Evolutionary conservation across 1,140 invertebrate species (phyloP).

Genomic region (Heterodera carotae): DNA sequence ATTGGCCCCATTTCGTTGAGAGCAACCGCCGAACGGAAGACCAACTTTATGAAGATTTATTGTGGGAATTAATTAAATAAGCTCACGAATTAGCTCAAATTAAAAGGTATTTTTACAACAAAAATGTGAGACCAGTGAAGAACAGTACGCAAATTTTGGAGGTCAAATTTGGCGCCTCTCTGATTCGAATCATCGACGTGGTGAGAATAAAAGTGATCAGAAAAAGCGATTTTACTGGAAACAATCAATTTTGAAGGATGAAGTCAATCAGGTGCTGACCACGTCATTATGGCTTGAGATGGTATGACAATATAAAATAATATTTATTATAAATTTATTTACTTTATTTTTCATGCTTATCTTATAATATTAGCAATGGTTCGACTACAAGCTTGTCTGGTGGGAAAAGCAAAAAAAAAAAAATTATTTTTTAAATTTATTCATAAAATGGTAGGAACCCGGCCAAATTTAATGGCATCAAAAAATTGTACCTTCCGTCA

Average conservation of each 20-base stretch:
- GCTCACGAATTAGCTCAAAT: not conserved
- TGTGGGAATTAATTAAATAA: slow-evolving; percentile 66
- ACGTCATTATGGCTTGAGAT: slow-evolving; percentile 94
- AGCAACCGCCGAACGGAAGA: slow-evolving; percentile 30
- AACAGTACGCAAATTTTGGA: slow-evolving; percentile 90
- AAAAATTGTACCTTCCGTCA: slow-evolving; percentile 73
- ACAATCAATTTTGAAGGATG: slow-evolving; percentile 73
- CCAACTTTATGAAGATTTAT: slow-evolving; percentile 75
- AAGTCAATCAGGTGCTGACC: slow-evolving; percentile 92
- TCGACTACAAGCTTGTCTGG: slow-evolving; percentile 92
- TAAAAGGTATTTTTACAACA: slow-evolving; percentile 83
- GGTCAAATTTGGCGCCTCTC: slow-evolving; percentile 79
- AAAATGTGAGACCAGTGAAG: slow-evolving; percentile 87
- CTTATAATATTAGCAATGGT: slow-evolving; percentile 75
- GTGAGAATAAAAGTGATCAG: slow-evolving; percentile 60
- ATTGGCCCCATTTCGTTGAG: not conserved
- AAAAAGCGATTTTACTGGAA: not conserved
- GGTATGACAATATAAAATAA: slow-evolving; percentile 70
- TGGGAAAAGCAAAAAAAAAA: not conserved
- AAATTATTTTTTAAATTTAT: not conserved
- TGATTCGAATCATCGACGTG: slow-evolving; percentile 69
- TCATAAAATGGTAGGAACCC: slow-evolving; percentile 73
- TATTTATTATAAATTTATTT: not conserved
- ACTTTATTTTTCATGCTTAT: slow-evolving; percentile 15
- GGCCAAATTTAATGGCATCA: slow-evolving; percentile 87